Conservation (phyloP, 2,888 invertebrate genomes). For the Sphecodes monilicornis region DNA sequence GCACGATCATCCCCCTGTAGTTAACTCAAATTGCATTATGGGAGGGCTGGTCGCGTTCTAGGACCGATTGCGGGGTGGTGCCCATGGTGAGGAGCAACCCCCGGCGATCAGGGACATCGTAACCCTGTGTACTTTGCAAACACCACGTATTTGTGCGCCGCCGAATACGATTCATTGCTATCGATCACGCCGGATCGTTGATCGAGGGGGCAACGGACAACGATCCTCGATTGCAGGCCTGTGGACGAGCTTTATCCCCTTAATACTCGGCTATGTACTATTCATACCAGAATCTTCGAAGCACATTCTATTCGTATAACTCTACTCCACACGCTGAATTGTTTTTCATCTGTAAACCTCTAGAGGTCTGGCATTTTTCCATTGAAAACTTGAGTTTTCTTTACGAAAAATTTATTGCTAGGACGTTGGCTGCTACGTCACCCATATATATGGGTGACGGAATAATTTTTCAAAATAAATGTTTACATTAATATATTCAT, state of each 20-base stretch:
- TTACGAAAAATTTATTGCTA: background rate
- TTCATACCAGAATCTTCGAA: conserved; percentile 4
- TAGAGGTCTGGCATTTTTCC: background rate
- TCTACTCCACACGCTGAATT: background rate
- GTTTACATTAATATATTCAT: too few relatives aligned
- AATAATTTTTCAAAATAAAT: too few relatives aligned
- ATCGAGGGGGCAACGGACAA: conserved; percentile 25
- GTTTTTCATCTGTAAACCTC: background rate
- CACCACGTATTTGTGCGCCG: conserved; percentile 44
- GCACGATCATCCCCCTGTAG: conserved; percentile 76
- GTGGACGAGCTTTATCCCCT: background rate
- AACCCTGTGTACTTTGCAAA: conserved; percentile 54
- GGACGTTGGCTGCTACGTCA: too few relatives aligned
- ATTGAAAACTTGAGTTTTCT: background rate
- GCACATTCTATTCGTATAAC: conserved; percentile 19
- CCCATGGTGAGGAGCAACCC: conserved; percentile 15
- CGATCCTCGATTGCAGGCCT: background rate
- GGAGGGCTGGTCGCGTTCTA: conserved; percentile 72
- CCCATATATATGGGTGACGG: too few relatives aligned
- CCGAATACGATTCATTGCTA: conserved; percentile 14
- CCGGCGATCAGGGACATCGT: conserved; percentile 30
- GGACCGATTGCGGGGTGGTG: conserved; percentile 66
- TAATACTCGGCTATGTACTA: background rate
- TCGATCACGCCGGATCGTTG: conserved; percentile 32
- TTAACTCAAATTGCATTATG: conserved; percentile 82